Conservation (phyloP, 1,140 invertebrate species). For the Drosophila ercepeae region DNA sequence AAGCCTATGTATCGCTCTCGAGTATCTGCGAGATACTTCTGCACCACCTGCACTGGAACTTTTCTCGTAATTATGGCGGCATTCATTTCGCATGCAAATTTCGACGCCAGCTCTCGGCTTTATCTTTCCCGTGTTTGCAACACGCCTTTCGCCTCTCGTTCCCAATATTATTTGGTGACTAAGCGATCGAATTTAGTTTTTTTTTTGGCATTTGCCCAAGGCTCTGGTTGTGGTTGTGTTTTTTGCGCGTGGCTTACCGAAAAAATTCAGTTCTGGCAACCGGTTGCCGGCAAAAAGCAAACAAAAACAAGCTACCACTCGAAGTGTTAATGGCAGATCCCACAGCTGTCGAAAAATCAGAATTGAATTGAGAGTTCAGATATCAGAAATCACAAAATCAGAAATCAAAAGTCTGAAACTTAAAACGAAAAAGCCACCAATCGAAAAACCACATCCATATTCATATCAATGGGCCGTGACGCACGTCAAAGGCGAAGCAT, state of each 20-base stretch:
- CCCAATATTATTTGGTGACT: slow-evolving; percentile 2
- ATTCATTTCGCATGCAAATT: slow-evolving; percentile 14
- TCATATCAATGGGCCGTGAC: slow-evolving; percentile 52
- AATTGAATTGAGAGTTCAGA: too few species aligned
- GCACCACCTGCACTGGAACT: neutral
- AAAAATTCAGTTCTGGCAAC: slow-evolving; percentile 26
- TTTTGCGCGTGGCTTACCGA: slow-evolving; percentile 30
- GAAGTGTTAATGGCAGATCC: slow-evolving; percentile 37
- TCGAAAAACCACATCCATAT: slow-evolving; percentile 27
- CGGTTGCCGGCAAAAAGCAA: slow-evolving; percentile 50
- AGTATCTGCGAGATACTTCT: slow-evolving; percentile 3
- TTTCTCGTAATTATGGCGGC: slow-evolving; percentile 22
- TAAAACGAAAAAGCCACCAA: slow-evolving; percentile 6
- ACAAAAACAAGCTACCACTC: slow-evolving; percentile 31
- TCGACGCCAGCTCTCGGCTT: slow-evolving; percentile 3
- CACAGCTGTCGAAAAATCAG: slow-evolving; percentile 21
- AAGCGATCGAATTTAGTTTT: slow-evolving; percentile 35
- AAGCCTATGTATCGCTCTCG: slow-evolving; percentile 11
- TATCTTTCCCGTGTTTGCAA: slow-evolving; percentile 7
- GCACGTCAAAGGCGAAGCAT: slow-evolving; percentile 46
- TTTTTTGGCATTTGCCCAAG: slow-evolving; percentile 58
- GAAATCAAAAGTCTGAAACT: slow-evolving; percentile 10
- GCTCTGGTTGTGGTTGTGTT: slow-evolving; percentile 35
- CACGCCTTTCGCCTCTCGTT: slow-evolving; percentile 30
- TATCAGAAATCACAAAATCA: too few species aligned